Evolutionary conservation across 2,888 invertebrate species (phyloP), one percentile per base, ranked within the genome.

Genomic region (Nineta flava): DNA sequence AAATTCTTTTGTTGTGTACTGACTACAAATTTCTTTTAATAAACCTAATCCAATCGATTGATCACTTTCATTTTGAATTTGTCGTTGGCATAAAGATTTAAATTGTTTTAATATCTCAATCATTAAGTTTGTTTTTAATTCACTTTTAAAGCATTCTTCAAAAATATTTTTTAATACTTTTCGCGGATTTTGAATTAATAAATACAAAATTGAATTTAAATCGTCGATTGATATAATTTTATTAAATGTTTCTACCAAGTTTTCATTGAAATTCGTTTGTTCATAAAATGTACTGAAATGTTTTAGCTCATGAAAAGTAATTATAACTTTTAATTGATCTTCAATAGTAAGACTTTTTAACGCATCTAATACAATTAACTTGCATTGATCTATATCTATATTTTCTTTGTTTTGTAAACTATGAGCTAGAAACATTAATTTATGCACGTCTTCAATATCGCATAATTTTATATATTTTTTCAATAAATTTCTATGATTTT

Each of bases 131-230:
- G 42, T 26, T 15, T 48, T 17, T 12, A 21, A 15, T 15, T 21
- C 32, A 12, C 32, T 31, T 15, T 43, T 48, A n/a, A 42, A 41
- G 3, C 31, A 34, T 26, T 41, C 19, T 26, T 42, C 31, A 10
- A 48, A 41, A 10, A 48, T 6, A 15, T 12, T 31, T 3, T 41
- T 41, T 9, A 48, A 15, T 1, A 48, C 48, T 7, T 5, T 7
- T 31, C 15, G 16, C 9, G 48, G 48, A 48, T 48, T 48, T 42
- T 48, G 21, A 26, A 48, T 41, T 15, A 48, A 15, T 16, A 48
- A n/a, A 26, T 26, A 26, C 9, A 21, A 31, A 15, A 48, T 15
- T 21, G 13, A 26, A 3, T 10, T 26, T 7, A 34, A 17, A 7
- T 12, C 41, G 9, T 48, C 26, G 6, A 19, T 31, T 26, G 42